These are phyloP conservation scores for Hemichromis elongatus DNA, from an alignment of 2,113 vertebrate species.

Conservation along the genomic window DNA sequence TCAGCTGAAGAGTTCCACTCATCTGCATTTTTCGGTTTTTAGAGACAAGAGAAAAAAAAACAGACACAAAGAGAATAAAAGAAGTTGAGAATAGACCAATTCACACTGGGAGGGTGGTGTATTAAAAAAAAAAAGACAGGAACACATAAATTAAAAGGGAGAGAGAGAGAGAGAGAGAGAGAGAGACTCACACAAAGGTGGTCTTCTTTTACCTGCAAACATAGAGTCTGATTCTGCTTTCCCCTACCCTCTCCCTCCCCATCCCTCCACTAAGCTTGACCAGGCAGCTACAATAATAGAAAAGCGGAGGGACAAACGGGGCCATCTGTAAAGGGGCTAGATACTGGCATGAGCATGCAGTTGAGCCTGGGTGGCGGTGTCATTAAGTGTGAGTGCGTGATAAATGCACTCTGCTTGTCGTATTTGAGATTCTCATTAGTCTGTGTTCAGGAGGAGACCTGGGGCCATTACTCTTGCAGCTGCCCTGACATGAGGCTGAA, in stretches of 20 bases:
- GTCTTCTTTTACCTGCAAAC: neutral
- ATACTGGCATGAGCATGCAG: conserved; percentile 27
- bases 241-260: neutral
- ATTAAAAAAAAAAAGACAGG: neutral
- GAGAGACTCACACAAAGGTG: neutral
- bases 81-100: neutral
- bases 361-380: conserved; percentile 49
- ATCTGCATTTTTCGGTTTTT: conserved; percentile 18
- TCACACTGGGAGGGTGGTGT: neutral
- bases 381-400: conserved; percentile 69
- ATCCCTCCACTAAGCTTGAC: conserved; percentile 7
- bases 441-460: conserved; percentile 65
- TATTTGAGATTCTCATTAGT: conserved; percentile 78
- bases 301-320: conserved; percentile 22
- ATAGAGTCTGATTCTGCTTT: neutral
- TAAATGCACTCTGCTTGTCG: conserved; percentile 73
- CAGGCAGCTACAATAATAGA: conserved; percentile 9
- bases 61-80: conserved; percentile 4
- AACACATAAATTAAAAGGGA: neutral
- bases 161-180: neutral
- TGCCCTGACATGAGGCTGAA: conserved; percentile 39
- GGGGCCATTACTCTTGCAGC: conserved; percentile 66
- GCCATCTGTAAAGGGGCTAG: conserved; percentile 37
- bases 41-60: neutral
- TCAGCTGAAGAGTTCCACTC: neutral